Base-by-base conservation (phyloP, 2,113 vertebrate genomes). In the Sciurus niger region DNA sequence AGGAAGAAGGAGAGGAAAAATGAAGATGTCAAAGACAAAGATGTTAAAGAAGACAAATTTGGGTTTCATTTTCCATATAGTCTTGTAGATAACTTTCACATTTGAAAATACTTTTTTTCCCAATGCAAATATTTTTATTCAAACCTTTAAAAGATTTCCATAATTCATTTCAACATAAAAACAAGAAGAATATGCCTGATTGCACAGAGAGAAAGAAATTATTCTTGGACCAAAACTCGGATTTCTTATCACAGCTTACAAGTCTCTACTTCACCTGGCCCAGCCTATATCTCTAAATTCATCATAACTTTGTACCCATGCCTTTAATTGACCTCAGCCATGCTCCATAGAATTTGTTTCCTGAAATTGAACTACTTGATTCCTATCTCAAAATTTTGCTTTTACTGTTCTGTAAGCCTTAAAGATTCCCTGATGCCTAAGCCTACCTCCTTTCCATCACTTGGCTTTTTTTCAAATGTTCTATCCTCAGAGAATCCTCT, bases 161-260 rank as follows among this genome's bases (percentile, higher is more conserved):
- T 6, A 84, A 89, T 79, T 60, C 34, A 43, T 58, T 67, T 86
- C 18, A 78, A 92, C 60, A 65, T 68, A 93, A 84, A 84, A n/a
- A 84, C 13, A 90, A 92, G 46, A 83, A 88, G 90, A 73, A 48
- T 18, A 60, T 85, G 85, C 5, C 4, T 51, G 51, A 95, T 32
- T 74, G 2, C 17, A 48, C 0, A 68, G 32, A 78, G 14, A 46
- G 72, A 73, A 87, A 60, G 2, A 89, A 93, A 87, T 74, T 68
- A 43, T 3, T 20, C 40, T 79, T 43, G 17, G 22, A 85, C 68
- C 4, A 68, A 93, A 79, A 87, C 13, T 28, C 1, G 89, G 25
- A 78, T 30, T 48, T 84, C 37, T 82, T 67, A 77, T 32, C 14
- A 3, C 0, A 10, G 12, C 25, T 20, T 68, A 25, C 55, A 79